phyloP scores from a whole-genome alignment of 2,113 vertebrate genomes.

The chimpanzee (Pan troglodytes) region DNA sequence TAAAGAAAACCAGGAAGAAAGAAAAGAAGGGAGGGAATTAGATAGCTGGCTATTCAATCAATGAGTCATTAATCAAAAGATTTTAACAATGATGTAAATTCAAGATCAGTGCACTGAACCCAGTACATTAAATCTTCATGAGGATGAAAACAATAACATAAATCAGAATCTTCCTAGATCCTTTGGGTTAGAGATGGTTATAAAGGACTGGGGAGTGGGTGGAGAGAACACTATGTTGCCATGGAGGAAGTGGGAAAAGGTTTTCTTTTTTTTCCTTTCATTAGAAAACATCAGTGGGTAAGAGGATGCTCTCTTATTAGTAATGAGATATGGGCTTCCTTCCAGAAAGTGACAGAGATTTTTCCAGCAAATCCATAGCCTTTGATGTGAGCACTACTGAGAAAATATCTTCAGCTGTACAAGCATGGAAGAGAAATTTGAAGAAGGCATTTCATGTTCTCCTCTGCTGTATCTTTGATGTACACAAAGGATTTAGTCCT shows the following conservation, averaged over 20 bases:
- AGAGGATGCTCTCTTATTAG: conserved; percentile 37
- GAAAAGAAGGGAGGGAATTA: background rate
- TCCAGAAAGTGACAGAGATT: conserved; percentile 54
- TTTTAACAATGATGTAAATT: background rate
- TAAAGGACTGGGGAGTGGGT: background rate
- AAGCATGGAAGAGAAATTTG: conserved; percentile 40
- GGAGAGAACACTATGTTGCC: background rate
- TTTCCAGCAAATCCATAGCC: conserved; percentile 48
- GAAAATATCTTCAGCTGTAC: conserved; percentile 43
- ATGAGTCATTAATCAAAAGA: conserved; percentile 35
- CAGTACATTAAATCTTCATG: conserved; percentile 44
- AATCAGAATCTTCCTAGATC: background rate
- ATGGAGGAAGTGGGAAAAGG: background rate
- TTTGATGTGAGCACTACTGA: conserved; percentile 55
- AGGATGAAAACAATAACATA: background rate
- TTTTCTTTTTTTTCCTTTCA: background rate
- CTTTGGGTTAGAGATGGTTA: background rate
- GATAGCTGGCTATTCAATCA: background rate
- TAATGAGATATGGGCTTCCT: conserved; percentile 65
- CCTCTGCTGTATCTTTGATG: conserved; percentile 48
- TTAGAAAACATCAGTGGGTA: conserved; percentile 42
- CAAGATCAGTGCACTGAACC: background rate
- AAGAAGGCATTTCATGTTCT: conserved; percentile 57
- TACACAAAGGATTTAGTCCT: conserved; percentile 42
- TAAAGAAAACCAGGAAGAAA: background rate